Evolutionary conservation across 2,113 vertebrate species (phyloP).

Genomic region (Rhinolophus ferrumequinum): DNA sequence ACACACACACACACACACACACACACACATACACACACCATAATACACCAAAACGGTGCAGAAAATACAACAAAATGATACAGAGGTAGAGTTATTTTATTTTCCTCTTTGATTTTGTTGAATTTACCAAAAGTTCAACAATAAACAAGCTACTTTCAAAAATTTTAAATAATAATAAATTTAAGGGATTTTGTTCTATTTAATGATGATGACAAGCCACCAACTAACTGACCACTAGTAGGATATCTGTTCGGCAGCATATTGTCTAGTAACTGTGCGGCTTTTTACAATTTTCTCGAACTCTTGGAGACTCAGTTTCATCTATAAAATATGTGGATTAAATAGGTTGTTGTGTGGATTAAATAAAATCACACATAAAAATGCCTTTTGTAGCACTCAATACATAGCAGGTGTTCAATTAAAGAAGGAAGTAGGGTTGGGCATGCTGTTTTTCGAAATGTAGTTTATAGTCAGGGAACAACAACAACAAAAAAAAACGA

Average conservation of each 20-base stretch:
- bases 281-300: slow-evolving; percentile 17
- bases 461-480: neutral
- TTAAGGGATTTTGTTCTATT: neutral
- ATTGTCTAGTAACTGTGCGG: neutral
- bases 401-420: neutral
- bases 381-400: neutral
- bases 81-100: neutral
- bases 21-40: neutral
- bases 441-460: neutral
- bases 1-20: neutral
- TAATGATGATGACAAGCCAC: neutral
- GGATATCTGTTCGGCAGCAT: neutral
- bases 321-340: neutral
- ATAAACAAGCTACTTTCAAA: neutral
- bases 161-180: neutral
- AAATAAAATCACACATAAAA: neutral
- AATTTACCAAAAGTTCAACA: slow-evolving; percentile 3
- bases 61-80: neutral
- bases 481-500: neutral
- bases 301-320: neutral
- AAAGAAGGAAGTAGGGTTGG: neutral
- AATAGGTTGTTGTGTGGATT: neutral
- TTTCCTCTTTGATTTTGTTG: slow-evolving; percentile 10
- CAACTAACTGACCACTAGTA: neutral
- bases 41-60: neutral